Conservation (phyloP, 2,113 vertebrate species). For the Muscicapa adusta region DNA sequence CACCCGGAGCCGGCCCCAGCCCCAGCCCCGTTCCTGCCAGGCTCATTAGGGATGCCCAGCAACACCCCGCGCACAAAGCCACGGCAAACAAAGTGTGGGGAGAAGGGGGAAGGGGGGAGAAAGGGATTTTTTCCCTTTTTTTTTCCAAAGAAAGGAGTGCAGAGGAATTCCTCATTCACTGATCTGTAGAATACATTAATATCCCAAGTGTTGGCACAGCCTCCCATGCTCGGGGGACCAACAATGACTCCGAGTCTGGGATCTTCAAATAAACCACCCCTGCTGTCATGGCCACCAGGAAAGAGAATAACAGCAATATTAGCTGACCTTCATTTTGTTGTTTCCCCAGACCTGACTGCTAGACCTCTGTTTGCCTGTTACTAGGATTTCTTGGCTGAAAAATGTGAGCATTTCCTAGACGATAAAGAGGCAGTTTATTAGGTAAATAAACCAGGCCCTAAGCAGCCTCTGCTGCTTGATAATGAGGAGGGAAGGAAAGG, state of each 20-base stretch:
- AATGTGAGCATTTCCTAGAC: constrained; percentile 82
- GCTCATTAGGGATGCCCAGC: constrained; percentile 81
- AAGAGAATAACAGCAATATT: constrained; percentile 94
- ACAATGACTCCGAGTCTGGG: constrained; percentile 97
- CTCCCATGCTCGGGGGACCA: constrained; percentile 72
- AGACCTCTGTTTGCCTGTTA: constrained; percentile 86
- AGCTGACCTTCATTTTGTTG: constrained; percentile 93
- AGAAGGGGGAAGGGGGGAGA: constrained; percentile 54
- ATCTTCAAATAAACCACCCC: constrained; percentile 98
- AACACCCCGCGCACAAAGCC: constrained; percentile 75
- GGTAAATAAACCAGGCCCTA: constrained; percentile 82
- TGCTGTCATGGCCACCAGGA: constrained; percentile 97
- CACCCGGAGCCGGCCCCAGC: not conserved
- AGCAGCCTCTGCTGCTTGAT: constrained; percentile 63
- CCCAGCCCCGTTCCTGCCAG: constrained; percentile 55
- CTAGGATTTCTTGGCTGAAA: constrained; percentile 88
- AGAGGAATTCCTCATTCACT: constrained; percentile 81
- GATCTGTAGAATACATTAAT: constrained; percentile 91
- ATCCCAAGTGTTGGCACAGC: constrained; percentile 86
- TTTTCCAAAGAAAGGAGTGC: constrained; percentile 55
- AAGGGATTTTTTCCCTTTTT: not conserved
- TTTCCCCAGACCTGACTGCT: constrained; percentile 90
- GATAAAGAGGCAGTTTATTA: constrained; percentile 83
- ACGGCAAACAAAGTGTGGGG: constrained; percentile 75
- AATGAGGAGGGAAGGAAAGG: constrained; percentile 63